Base-by-base conservation (phyloP, 2,797 vertebrate species). In the Cirrhinus molitorella region DNA sequence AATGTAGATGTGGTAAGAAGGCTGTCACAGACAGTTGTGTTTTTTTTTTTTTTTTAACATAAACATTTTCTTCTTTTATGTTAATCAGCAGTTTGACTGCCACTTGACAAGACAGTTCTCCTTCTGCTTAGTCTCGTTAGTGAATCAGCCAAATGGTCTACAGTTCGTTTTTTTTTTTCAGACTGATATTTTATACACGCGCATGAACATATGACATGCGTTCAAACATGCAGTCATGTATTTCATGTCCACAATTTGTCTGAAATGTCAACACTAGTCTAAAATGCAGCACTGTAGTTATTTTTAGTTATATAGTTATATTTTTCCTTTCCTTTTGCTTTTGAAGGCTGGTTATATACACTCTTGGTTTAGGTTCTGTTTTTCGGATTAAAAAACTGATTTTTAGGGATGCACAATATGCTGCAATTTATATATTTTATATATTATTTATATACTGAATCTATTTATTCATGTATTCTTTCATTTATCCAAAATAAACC, bases 101-200 rank as follows among this genome's bases (percentile, higher is more conserved):
- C 14, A 21, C 12, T 49, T 80, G 67, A 59, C 8, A 59, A 55
- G 34, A 68, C 51, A 0, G 17, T 72, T 77, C 2, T 70, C 31
- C 34, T 51, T 17, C 21, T 49, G 23, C 13, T 43, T 51, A 5
- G 47, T 23, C 5, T 40, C 49, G 47, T 25, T 34, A 66, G 34
- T 51, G 14, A 63, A 37, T 63, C 28, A 34, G 21, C 28, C n/a
- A 34, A 65, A 72, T 65, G 70, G 21, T 31, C 65, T 66, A 17
- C 59, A 53, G 70, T 49, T 73, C 37, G 34, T 40, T 65, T 73
- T 53, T 49, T 9, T 37, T 53, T 23, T 21, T 13, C n/a, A 82
- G 11, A 40, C 28, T 73, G 45, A 82, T 66, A 43, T 83, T 76
- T 83, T 83, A 76, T 55, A 57, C 72, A 67, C 67, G 61, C 34